Percentiles rank a stretch among this genome's conserved stretches.
phyloP scores from a whole-genome alignment of 53 echinoderm and acorn worm genomes.

The Antedon mediterranea region DNA sequence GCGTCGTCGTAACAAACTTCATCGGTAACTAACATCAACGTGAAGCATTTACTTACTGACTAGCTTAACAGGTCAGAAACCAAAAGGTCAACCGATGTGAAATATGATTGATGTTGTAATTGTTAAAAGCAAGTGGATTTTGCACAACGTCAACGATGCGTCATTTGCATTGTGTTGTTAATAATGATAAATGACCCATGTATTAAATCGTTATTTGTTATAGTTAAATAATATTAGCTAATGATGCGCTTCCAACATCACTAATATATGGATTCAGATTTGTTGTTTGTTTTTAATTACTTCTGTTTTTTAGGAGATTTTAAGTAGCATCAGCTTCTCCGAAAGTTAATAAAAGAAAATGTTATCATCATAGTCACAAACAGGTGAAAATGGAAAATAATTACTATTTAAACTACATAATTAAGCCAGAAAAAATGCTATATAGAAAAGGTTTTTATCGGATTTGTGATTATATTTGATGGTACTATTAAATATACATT shows the following conservation, averaged over 20 bases:
- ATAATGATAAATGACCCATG: background rate
- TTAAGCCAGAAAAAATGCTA: too few species aligned
- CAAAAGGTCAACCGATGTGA: background rate
- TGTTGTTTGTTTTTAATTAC: background rate
- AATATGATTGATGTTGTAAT: background rate
- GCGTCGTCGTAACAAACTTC: background rate
- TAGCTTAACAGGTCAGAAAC: background rate
- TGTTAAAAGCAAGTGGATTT: conserved; percentile 1
- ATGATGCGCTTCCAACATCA: background rate
- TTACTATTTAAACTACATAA: too few species aligned
- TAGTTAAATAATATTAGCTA: background rate
- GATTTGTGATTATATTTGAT: too few species aligned
- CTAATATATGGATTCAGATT: background rate
- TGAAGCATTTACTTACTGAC: background rate
- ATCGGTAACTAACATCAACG: background rate
- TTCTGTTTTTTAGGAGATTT: background rate
- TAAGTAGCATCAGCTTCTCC: background rate
- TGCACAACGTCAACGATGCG: background rate
- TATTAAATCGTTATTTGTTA: background rate
- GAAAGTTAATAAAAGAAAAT: background rate
- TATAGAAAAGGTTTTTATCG: too few species aligned
- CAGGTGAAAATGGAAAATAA: background rate
- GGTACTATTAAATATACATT: too few species aligned
- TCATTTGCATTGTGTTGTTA: background rate
- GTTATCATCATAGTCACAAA: background rate